phyloP scores from a whole-genome alignment of 2,797 vertebrate species.

The Morus bassanus region DNA sequence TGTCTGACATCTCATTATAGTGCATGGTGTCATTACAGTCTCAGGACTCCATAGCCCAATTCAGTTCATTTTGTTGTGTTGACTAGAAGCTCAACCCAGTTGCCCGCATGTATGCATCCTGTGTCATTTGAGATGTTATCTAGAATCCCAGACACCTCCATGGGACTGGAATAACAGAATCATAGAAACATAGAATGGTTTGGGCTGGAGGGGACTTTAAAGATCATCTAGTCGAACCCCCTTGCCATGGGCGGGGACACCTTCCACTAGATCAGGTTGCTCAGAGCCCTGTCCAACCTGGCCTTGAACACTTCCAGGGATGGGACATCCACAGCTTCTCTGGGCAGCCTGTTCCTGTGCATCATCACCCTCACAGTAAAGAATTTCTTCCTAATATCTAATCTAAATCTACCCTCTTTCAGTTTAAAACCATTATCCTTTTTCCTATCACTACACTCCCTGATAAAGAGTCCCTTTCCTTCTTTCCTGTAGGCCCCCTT shows the following conservation, averaged over 20 bases:
- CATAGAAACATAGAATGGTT: not conserved
- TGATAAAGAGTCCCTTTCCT: not conserved
- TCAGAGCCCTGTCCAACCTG: not conserved
- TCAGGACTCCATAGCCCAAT: not conserved
- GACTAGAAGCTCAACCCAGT: not conserved
- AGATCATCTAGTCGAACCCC: fast-evolving
- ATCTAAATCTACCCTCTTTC: not conserved
- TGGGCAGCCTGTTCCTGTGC: not conserved
- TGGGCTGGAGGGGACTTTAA: not conserved
- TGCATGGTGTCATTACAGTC: not conserved
- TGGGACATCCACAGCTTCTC: not conserved
- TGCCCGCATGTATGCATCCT: not conserved
- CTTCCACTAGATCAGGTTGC: not conserved
- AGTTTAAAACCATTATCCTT: not conserved
- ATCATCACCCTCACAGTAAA: not conserved
- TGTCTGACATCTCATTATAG: not conserved
- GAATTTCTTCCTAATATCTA: not conserved
- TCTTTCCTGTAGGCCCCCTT: not conserved
- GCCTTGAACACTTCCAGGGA: not conserved
- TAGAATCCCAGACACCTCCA: not conserved
- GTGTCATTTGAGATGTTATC: not conserved
- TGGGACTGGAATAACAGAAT: not conserved
- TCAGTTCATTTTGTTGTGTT: not conserved
- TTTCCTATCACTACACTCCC: fast-evolving
- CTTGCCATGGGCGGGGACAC: not conserved